Base-by-base conservation (phyloP, 2,888 invertebrate species). In the Agrotis clavis region DNA sequence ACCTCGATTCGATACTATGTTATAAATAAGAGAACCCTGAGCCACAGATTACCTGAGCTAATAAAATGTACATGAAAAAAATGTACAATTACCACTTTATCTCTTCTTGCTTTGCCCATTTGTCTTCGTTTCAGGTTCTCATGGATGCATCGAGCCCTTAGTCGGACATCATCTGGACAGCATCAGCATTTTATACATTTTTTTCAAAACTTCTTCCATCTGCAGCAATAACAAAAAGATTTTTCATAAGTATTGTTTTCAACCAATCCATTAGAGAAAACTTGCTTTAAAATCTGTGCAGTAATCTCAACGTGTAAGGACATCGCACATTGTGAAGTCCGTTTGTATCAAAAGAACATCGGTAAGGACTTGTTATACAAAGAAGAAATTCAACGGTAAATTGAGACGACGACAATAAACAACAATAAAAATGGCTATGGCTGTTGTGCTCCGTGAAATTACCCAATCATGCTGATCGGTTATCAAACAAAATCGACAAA, bases 61-160 rank as follows among this genome's bases (percentile, higher is more conserved):
- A 45, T 21, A 4, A 16, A 16, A 30, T 0, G 2, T 9, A 6
- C 4, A 30, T 2, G 5, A 19, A 19, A n/a, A n/a, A 57, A 13
- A 56, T 14, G 13, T 54, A 21, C 41, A 86, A 89, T 91, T 84
- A 94, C 94, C 74, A 92, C 86, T 88, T 91, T 93, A 45, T 93
- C 93, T 74, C 92, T 88, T 62, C 92, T 88, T 63, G 87, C 72
- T 74, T 90, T 92, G 74, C 90, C 86, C 91, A 92, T 91, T 72
- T 89, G 88, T 87, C 83, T 87, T 61, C 86, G 85, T 68, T 86
- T 83, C 54, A 80, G 71, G 88, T 85, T 64, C 85, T 85, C 88
- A 91, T 90, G 57, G 53, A 72, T 77, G 83, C 72, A 75, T 73
- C 72, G 54, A 75, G 64, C 75, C 56, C 51, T 77, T 74, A 81